Conservation (phyloP, 2,113 vertebrate species). For the Sigmodon hispidus region DNA sequence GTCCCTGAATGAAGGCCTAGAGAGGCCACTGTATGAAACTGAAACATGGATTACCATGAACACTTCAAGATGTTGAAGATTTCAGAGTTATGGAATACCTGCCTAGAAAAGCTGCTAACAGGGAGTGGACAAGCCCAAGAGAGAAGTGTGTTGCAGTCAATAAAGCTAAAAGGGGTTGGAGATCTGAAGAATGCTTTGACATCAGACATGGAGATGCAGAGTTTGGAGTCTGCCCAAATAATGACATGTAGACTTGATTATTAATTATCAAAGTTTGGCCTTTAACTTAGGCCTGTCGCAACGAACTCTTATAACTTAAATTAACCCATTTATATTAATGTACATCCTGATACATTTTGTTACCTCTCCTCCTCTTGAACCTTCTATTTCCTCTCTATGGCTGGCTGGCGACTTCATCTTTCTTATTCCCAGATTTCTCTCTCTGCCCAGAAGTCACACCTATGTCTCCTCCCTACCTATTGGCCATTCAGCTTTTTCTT, state of each 20-base stretch:
- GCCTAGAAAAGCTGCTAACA: neutral
- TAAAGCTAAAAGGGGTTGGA: neutral
- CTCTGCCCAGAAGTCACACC: neutral
- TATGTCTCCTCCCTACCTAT: neutral
- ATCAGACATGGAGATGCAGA: neutral
- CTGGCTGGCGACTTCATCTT: neutral
- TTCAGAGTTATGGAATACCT: neutral
- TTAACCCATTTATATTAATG: neutral
- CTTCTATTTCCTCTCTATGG: neutral
- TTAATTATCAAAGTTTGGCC: neutral
- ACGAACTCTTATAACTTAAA: neutral
- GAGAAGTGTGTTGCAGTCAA: neutral
- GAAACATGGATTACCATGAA: neutral
- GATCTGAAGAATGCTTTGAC: neutral
- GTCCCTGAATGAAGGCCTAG: neutral
- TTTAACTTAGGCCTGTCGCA: neutral
- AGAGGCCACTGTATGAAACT: neutral
- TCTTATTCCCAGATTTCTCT: neutral
- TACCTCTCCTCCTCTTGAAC: neutral
- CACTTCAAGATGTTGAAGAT: neutral
- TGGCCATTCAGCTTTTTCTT: neutral
- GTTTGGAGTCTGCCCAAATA: neutral
- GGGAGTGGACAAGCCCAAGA: neutral
- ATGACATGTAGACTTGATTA: neutral
- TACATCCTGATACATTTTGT: neutral